Base-by-base conservation (phyloP, 2,797 vertebrate species). In the Platyrinchus mystaceus region DNA sequence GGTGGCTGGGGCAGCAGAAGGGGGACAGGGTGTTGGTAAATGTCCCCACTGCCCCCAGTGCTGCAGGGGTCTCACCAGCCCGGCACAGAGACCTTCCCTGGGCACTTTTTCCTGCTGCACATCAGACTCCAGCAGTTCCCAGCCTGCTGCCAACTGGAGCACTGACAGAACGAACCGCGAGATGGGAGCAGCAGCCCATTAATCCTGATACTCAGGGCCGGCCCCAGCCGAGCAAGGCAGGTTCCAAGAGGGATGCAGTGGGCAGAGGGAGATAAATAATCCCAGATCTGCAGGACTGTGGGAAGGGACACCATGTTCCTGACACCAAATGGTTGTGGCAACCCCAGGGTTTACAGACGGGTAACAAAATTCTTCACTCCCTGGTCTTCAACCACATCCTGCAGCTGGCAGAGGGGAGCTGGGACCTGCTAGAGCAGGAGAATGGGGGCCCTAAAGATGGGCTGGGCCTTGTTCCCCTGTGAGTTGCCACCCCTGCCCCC, bases 401-500 rank as follows among this genome's bases (percentile, higher is more conserved):
- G 41, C 49, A 53, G 75, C 75, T 64, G 62, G 23, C 43, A 66
- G 19, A 22, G 19, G 34, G 58, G 12, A 66, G n/a, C 37, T 41
- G 67, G 63, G 43, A 62, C 34, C 10, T 1, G 7, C 12, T 1
- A 2, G 30, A 28, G 28, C 19, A 49, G 20, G 12, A 24, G 17
- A n/a, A 22, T 7, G 3, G 24, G 10, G 19, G 16, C 52, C 44
- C 37, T 37, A 15, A 44, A 4, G 10, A 10, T 7, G 14, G 22
- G 39, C 34, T 5, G 6, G 22, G 37, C 18, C 21, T 50, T 1
- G 1, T n/a, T 73, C 59, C 52, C 17, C 0, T 18, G 12, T 12
- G 69, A 80, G 8, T 46, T 16, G 1, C 8, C 26, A 28, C 26
- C 19, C 19, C 0, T 0, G 6, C 21, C 21, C 14, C 0, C 0